Conservation (phyloP, 2,888 invertebrate species). For the Thymelicus lineola region DNA sequence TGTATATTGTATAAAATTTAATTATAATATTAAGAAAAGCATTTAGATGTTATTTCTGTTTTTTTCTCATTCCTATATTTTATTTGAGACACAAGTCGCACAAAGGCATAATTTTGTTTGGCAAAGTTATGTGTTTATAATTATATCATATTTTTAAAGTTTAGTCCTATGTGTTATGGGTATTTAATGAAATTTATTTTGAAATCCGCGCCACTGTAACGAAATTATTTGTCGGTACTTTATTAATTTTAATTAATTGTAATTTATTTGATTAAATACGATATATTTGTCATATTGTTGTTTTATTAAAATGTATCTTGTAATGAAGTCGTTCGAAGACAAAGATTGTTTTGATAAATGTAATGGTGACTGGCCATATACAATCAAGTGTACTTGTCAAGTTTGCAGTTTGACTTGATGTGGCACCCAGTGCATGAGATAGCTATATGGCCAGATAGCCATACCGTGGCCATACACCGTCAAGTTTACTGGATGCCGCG, state of each 20-base stretch:
- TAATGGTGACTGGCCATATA: no score
- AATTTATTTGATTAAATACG: conserved; percentile 82
- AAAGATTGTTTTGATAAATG: no score
- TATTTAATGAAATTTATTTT: conserved; percentile 62
- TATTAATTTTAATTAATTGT: conserved; percentile 73
- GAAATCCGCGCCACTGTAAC: conserved; percentile 60
- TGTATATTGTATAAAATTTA: conserved; percentile 75
- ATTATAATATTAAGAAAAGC: conserved; percentile 48
- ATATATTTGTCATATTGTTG: conserved; percentile 75
- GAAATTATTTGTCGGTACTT: conserved; percentile 74
- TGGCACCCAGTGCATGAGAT: no score
- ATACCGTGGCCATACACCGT: no score
- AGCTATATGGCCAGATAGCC: no score
- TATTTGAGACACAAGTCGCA: conserved; percentile 60
- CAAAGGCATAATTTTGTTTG: conserved; percentile 56
- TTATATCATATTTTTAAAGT: conserved; percentile 52
- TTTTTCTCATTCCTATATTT: conserved; percentile 44
- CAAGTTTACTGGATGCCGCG: no score
- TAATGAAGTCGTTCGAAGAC: no score
- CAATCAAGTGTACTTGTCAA: no score
- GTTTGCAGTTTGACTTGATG: no score
- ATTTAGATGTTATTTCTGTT: conserved; percentile 50
- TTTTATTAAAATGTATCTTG: conserved; percentile 40
- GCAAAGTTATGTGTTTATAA: conserved; percentile 47
- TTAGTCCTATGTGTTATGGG: conserved; percentile 51